A percentile compares a stretch with the other conserved stretches of the same genome.
These are phyloP conservation scores for Gymnopithys bicolor DNA, from an alignment of 2,797 vertebrate genomes.

Conservation along the genomic window DNA sequence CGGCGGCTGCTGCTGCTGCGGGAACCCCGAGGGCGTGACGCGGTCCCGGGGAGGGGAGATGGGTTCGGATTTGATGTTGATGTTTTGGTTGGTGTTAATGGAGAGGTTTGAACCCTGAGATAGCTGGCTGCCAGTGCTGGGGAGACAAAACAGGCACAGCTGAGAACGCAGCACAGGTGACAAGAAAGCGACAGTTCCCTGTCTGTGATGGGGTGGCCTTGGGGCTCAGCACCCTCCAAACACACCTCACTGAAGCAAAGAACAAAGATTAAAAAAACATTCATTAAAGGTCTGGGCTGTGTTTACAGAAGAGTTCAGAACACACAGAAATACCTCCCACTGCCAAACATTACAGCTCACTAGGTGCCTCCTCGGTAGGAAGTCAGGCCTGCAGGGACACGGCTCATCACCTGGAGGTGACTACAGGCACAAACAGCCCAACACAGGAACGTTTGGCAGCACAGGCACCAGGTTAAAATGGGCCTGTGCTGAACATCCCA, in stretches of 20 bases:
- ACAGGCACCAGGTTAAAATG: not conserved
- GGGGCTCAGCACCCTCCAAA: not conserved
- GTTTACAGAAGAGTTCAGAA: not conserved
- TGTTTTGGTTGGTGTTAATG: constrained; percentile 94
- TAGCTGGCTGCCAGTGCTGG: constrained; percentile 93
- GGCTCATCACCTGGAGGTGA: not conserved
- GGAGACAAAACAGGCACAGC: not conserved
- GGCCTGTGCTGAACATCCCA: not conserved
- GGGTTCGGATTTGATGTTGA: constrained; percentile 98
- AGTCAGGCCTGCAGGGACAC: not conserved
- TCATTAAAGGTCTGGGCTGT: not conserved
- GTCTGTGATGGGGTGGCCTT: not conserved
- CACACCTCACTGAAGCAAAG: not conserved
- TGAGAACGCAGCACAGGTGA: not conserved
- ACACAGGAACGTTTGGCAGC: fast-evolving
- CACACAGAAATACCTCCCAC: not conserved
- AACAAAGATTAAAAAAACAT: not conserved
- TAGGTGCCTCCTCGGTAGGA: not conserved
- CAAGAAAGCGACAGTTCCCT: not conserved
- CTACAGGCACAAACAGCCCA: fast-evolving
- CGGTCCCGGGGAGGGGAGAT: constrained; percentile 96
- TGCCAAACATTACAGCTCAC: not conserved
- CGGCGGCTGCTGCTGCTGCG: constrained; percentile 79
- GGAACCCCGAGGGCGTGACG: constrained; percentile 89
- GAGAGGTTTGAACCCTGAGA: constrained; percentile 97